These are phyloP conservation scores for Andrena chrysosceles DNA, from an alignment of 2,888 invertebrate species.

Conservation along the genomic window DNA sequence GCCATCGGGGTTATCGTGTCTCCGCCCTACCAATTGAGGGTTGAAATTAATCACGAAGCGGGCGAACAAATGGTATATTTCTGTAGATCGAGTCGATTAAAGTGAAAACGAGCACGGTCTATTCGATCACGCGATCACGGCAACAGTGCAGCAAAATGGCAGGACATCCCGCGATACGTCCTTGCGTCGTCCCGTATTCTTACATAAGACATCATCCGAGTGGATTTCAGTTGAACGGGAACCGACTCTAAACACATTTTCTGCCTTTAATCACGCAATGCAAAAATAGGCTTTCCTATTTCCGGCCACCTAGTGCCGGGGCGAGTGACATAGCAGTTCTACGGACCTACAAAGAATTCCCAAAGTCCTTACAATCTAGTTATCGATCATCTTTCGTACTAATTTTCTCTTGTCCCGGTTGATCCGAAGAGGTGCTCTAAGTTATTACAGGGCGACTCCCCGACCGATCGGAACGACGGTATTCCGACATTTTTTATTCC, in stretches of 20 bases:
- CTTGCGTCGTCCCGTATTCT: constrained; percentile 53
- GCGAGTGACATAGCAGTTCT: constrained; percentile 67
- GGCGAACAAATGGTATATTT: background rate
- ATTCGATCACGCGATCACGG: constrained; percentile 32
- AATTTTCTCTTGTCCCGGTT: constrained; percentile 33
- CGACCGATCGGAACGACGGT: constrained; percentile 35
- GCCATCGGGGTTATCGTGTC: background rate
- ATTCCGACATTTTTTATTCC: background rate
- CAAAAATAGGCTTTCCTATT: constrained; percentile 76
- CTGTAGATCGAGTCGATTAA: constrained; percentile 7
- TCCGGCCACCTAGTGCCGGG: constrained; percentile 71
- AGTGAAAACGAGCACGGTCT: constrained; percentile 27
- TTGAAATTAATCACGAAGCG: background rate
- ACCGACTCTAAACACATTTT: constrained; percentile 60
- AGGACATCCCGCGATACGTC: constrained; percentile 55
- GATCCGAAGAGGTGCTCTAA: constrained; percentile 48
- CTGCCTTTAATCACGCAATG: constrained; percentile 71
- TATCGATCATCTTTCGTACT: constrained; percentile 52
- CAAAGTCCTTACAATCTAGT: constrained; percentile 69
- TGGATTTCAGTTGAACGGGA: constrained; percentile 59
- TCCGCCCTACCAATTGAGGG: background rate
- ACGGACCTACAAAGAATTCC: constrained; percentile 69
- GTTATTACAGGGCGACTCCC: constrained; percentile 46
- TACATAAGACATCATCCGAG: constrained; percentile 52
- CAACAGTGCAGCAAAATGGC: constrained; percentile 21